These are phyloP conservation scores for Eulemur albifrons DNA, from an alignment of 2,797 vertebrate genomes.

Conservation along the genomic window DNA sequence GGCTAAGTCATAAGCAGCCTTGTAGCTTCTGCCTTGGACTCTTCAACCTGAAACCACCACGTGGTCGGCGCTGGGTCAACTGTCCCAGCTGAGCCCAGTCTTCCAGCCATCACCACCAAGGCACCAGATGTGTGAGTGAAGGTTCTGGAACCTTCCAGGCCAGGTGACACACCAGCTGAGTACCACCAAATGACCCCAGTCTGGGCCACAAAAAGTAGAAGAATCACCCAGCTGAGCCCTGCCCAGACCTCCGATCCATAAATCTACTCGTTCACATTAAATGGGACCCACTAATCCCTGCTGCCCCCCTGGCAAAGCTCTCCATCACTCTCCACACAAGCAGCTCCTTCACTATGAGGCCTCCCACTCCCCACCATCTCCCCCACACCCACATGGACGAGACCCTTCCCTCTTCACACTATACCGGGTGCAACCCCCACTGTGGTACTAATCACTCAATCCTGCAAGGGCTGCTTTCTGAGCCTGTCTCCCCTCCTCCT, in stretches of 20 bases:
- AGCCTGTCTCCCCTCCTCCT: background rate
- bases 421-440: rapidly evolving
- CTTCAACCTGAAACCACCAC: background rate
- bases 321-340: background rate
- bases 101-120: background rate
- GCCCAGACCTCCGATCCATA: background rate
- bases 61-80: background rate
- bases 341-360: background rate
- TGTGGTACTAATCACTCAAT: rapidly evolving
- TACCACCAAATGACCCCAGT: background rate
- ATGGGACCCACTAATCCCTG: no score
- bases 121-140: background rate
- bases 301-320: background rate
- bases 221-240: background rate
- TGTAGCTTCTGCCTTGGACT: background rate
- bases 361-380: background rate
- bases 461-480: rapidly evolving
- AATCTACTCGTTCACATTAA: rapidly evolving
- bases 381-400: background rate
- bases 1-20: background rate
- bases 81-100: background rate
- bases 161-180: background rate
- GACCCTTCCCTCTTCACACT: background rate
- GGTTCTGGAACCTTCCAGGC: background rate
- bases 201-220: background rate